Percentiles rank a stretch among this genome's conserved stretches.
Conservation (phyloP, 1,140 invertebrate genomes). For the Aphelinus atriplicis region DNA sequence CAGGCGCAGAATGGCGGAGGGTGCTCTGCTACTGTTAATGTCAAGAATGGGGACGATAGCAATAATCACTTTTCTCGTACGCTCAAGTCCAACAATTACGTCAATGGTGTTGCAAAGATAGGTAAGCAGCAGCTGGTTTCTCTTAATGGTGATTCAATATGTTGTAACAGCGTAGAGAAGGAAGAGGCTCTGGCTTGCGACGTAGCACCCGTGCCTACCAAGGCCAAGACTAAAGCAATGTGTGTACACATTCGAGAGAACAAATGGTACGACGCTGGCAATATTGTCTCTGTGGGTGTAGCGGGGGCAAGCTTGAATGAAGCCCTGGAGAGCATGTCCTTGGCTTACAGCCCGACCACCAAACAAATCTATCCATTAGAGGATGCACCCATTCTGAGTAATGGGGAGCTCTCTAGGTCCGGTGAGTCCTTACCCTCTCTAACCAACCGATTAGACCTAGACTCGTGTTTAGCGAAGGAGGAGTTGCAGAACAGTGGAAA, state of each 20-base stretch:
- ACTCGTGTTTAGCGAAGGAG: slow-evolving; percentile 13
- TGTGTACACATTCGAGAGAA: slow-evolving; percentile 60
- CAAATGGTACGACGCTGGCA: slow-evolving; percentile 61
- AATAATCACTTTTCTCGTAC: slow-evolving; percentile 11
- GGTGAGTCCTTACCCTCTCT: slow-evolving; percentile 5
- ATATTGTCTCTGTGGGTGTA: slow-evolving; percentile 56
- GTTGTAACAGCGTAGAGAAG: slow-evolving; percentile 57
- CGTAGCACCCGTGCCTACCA: slow-evolving; percentile 47
- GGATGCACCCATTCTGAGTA: slow-evolving; percentile 41
- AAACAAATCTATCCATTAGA: slow-evolving; percentile 64
- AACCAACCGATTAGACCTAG: slow-evolving; percentile 1
- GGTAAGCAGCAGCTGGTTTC: slow-evolving; percentile 61
- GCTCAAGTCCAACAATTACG: slow-evolving; percentile 21
- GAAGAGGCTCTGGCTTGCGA: slow-evolving; percentile 58
- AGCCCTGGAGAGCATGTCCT: slow-evolving; percentile 67
- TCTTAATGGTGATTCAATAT: slow-evolving; percentile 57
- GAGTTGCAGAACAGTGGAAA: slow-evolving; percentile 47
- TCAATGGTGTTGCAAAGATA: slow-evolving; percentile 43
- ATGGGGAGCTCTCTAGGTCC: slow-evolving; percentile 14
- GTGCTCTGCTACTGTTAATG: not conserved
- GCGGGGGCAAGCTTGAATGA: slow-evolving; percentile 62
- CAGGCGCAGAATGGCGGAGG: slow-evolving; percentile 30
- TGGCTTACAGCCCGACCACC: slow-evolving; percentile 66
- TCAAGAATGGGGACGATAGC: slow-evolving; percentile 31
- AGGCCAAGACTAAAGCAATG: slow-evolving; percentile 56